Evolutionary conservation across 2,888 invertebrate genomes (phyloP).

Genomic region (Matsumyia berberina): DNA sequence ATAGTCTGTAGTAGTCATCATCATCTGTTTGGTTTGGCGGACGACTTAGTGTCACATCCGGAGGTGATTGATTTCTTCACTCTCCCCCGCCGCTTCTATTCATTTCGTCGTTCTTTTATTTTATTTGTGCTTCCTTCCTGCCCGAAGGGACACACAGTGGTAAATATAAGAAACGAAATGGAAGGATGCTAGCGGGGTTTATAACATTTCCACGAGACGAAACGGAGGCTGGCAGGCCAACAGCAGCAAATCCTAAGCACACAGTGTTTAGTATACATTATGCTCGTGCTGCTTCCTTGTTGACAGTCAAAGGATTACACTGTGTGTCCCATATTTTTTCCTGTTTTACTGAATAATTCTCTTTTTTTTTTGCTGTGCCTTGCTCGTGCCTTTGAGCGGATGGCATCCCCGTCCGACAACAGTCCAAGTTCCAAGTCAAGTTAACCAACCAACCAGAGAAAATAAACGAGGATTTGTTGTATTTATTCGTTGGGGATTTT

Average conservation of each 20-base stretch:
- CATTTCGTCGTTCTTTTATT: conserved; percentile 9
- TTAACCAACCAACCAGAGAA: conserved; percentile 57
- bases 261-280: conserved; percentile 62
- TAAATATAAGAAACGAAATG: conserved; percentile 41
- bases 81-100: conserved; percentile 12
- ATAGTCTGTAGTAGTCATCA: conserved; percentile 13
- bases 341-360: conserved; percentile 40
- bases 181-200: conserved; percentile 44
- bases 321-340: conserved; percentile 57
- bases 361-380: conserved; percentile 20
- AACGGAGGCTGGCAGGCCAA: background rate
- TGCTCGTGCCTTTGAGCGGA: conserved; percentile 14
- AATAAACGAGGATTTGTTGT: conserved; percentile 69
- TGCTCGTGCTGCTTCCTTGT: conserved; percentile 66
- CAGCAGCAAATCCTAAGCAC: conserved; percentile 13
- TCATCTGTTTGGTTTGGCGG: conserved; percentile 38
- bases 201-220: conserved; percentile 11
- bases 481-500: conserved; percentile 23
- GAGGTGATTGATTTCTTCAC: conserved; percentile 42
- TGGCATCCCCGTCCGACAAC: conserved; percentile 28
- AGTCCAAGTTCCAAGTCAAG: conserved; percentile 39
- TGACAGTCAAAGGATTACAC: conserved; percentile 74
- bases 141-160: conserved; percentile 45
- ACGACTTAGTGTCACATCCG: conserved; percentile 54
- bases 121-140: conserved; percentile 61